phyloP scores from a whole-genome alignment of 2,113 vertebrate species.

The Okapia johnstoni region DNA sequence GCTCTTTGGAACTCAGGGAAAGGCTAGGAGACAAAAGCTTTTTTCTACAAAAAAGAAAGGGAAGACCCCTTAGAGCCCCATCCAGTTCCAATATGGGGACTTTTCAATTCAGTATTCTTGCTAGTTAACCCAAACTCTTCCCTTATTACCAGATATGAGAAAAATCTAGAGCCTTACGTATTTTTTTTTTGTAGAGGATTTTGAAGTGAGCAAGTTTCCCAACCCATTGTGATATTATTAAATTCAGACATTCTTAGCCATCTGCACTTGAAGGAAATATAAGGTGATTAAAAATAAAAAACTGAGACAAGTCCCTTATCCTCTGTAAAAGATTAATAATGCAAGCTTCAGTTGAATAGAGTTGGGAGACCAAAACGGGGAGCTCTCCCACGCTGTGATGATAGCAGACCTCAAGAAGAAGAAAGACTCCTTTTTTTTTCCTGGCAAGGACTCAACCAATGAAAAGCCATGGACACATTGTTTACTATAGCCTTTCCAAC shows the following conservation, averaged over 20 bases:
- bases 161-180: background rate
- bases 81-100: background rate
- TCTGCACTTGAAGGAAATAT: slow-evolving; percentile 39
- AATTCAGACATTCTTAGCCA: slow-evolving; percentile 54
- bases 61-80: background rate
- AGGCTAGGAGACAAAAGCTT: background rate
- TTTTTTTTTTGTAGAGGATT: slow-evolving; percentile 55
- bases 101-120: slow-evolving; percentile 29
- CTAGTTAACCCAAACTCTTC: slow-evolving; percentile 29
- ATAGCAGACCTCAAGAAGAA: background rate
- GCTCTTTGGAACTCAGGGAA: background rate
- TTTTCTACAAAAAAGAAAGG: background rate
- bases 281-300: background rate
- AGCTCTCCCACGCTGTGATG: background rate
- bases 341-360: background rate
- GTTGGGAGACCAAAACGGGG: background rate
- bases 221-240: slow-evolving; percentile 68
- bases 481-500: background rate
- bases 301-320: background rate
- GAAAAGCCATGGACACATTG: background rate
- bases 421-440: background rate
- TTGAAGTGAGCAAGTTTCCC: slow-evolving; percentile 56
- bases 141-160: slow-evolving; percentile 9
- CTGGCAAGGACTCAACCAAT: background rate
- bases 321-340: background rate